A percentile compares a stretch with the other conserved stretches of the same genome.
These are phyloP conservation scores for Hydroisotoma schaefferi DNA, from an alignment of 2,888 invertebrate genomes.

Conservation along the genomic window DNA sequence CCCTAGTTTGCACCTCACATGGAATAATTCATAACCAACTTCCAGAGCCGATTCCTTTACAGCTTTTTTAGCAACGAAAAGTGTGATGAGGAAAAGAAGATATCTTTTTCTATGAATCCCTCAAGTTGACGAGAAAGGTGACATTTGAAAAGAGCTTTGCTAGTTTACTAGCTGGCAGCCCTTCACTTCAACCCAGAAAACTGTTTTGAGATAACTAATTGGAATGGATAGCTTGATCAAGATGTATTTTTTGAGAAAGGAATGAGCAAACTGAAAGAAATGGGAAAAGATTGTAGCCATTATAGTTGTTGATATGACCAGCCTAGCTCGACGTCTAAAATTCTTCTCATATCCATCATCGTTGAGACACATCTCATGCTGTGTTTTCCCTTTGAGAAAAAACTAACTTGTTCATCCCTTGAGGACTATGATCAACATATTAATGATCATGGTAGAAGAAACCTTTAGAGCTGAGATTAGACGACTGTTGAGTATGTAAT, in stretches of 20 bases:
- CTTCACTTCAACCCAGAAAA: background rate
- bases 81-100: no score
- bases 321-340: no score
- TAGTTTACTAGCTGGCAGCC: no score
- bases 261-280: conserved; percentile 11
- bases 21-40: no score
- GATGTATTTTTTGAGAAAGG: conserved; percentile 22
- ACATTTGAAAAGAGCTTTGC: conserved; percentile 1
- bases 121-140: conserved; percentile 1
- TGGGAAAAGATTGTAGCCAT: background rate
- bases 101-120: background rate
- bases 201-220: conserved; percentile 22
- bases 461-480: background rate
- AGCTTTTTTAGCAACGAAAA: no score
- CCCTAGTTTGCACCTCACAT: no score
- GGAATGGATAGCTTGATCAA: conserved; percentile 39
- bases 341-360: conserved; percentile 47
- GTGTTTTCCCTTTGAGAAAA: conserved; percentile 35
- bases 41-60: no score
- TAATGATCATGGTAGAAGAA: background rate
- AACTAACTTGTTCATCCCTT: conserved; percentile 23
- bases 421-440: background rate
- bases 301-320: background rate
- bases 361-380: conserved; percentile 45
- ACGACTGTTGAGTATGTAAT: background rate